A percentile compares a stretch with the other conserved stretches of the same genome.
phyloP scores from a whole-genome alignment of 2,113 vertebrate genomes.

The Athene noctua region DNA sequence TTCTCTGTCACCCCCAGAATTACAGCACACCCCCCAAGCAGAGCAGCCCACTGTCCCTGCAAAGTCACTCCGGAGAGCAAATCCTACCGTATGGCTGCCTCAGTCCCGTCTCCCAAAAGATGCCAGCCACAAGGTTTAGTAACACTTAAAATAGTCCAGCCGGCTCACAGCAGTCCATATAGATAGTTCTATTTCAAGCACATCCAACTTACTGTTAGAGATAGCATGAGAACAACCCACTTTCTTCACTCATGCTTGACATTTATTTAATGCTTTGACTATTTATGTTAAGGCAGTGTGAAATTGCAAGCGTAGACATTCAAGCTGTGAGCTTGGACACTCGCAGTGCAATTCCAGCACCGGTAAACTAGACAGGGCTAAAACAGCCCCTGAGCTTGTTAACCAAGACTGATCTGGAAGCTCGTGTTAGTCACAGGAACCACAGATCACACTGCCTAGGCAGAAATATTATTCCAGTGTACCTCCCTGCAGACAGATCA shows the following conservation, averaged over 20 bases:
- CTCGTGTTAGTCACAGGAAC: background rate
- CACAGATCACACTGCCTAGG: background rate
- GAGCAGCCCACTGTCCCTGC: background rate
- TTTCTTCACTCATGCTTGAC: conserved; percentile 43
- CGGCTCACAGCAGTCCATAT: conserved; percentile 33
- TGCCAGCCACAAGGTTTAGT: conserved; percentile 40
- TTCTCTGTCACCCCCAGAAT: background rate
- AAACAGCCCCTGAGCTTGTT: background rate
- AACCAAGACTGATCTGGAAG: background rate
- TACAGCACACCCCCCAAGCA: background rate
- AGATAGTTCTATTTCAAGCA: conserved; percentile 63
- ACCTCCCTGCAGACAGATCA: background rate
- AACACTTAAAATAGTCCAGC: conserved; percentile 62
- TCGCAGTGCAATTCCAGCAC: background rate
- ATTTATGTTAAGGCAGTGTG: background rate
- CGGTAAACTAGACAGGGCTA: background rate
- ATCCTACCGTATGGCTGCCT: conserved; percentile 33
- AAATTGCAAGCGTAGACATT: conserved; percentile 47
- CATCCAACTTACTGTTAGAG: conserved; percentile 33
- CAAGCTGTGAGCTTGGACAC: background rate
- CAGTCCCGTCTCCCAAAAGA: background rate
- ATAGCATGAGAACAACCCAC: background rate
- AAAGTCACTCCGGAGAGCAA: background rate
- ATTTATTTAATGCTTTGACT: conserved; percentile 38
- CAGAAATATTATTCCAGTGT: background rate